Base-by-base conservation (phyloP, 2,113 vertebrate species). In the Barnardius zonarius region DNA sequence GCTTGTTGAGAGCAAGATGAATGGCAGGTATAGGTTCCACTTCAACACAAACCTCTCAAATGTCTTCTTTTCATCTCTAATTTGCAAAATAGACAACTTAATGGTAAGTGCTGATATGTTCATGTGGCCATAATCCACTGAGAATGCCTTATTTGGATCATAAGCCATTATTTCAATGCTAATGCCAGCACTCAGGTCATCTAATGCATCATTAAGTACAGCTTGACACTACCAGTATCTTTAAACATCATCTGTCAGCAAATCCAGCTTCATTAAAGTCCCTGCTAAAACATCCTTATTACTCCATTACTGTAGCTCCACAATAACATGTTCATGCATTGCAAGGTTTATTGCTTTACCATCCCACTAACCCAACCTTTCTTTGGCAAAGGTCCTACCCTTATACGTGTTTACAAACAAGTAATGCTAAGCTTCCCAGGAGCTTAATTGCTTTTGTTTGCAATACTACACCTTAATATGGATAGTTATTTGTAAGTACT, bases 401-500 rank as follows among this genome's bases (percentile, higher is more conserved):
- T 81, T 78, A 33, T 15, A 24, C 13, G 39, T 88, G 73, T 86
- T 86, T 84, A 81, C 69, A 91, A 84, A 90, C 68, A 83, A 77
- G 74, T 30, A 63, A 51, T 54, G 31, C 23, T 46, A 33, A 70
- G 31, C 73, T 93, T 83, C 72, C 67, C 52, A 46, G 88, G 67
- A 95, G 78, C 49, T 83, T 92, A 85, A 86, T 81, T 88, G 68
- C 49, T 86, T 74, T 77, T 78, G 61, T 93, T 86, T 72, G 43
- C 64, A 72, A 23, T 43, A n/a, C 55, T 81, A 33, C 48, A 28
- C 43, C 33, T 84, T 91, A 62, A 73, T 37, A 69, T 22, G 44
- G 27, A 13, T 1, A 5, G 61, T 67, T 52, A 14, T 79, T 82
- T 76, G 44, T 59, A 85, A 59, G 48, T 69, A n/a, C 13, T 81